Evolutionary conservation across 2,113 vertebrate species (phyloP), one percentile per base, ranked within the genome.

Genomic region (Xenopus laevis): DNA sequence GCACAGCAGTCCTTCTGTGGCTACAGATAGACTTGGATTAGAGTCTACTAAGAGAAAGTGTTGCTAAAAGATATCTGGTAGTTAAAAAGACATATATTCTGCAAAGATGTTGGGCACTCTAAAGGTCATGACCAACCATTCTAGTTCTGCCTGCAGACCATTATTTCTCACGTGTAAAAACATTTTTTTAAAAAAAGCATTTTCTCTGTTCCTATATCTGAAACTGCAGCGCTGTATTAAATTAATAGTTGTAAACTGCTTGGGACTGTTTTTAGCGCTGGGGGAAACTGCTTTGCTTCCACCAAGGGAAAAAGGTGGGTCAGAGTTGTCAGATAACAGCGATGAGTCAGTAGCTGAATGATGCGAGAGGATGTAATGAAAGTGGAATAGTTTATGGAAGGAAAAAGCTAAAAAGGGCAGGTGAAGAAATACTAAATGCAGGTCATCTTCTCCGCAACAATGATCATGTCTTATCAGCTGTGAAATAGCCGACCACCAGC

Each of bases 401-500:
- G 57, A 70, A 65, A 77, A 77, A 55, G 30, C 27, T 50, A 45
- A 59, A 76, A 69, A 76, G 65, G 47, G 47, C 45, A 76, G 58
- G 57, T 52, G 45, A 57, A 44, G 30, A 30, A 76, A 76, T 68
- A 57, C 65, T 58, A 63, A 68, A 76, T 76, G 58, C 58, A 53
- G 65, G 65, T 63, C 58, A 76, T 68, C 45, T 21, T 12, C 45
- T 76, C 21, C 10, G 16, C 46, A 63, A 64, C 59, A 69, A 63
- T 76, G 73, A 53, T 27, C 73, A 77, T 21, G 60, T 64, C 13
- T 64, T 77, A 61, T 70, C 47, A 77, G 57, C 74, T 77, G 67
- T 69, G 67, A 75, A 75, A 75, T 75, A 70, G 66, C 74, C 70
- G 68, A 63, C 27, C 65, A 68, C 58, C 23, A 27, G 23, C 23